A percentile compares a stretch with the other conserved stretches of the same genome.
Evolutionary conservation across 2,113 vertebrate species (phyloP).

Genomic region (Nyctereutes procyonoides): DNA sequence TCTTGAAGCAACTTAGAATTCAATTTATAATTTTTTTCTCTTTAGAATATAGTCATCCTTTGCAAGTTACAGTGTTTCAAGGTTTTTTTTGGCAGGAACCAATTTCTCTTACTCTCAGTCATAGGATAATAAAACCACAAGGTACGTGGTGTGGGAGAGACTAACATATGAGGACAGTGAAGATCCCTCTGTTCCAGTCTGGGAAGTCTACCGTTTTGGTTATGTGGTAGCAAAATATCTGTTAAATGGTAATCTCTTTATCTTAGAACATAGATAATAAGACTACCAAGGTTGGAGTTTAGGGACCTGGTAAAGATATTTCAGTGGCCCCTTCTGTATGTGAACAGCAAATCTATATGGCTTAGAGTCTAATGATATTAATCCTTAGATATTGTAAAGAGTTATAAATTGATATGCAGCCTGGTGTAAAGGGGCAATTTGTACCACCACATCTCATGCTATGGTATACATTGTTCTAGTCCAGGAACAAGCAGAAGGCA

Average conservation of each 20-base stretch:
- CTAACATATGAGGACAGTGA: background rate
- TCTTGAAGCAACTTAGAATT: background rate
- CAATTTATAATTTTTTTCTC: background rate
- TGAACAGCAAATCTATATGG: background rate
- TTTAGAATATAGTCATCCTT: background rate
- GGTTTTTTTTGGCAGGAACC: background rate
- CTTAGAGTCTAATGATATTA: background rate
- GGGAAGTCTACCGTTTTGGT: background rate
- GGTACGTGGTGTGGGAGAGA: background rate
- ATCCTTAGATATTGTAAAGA: background rate
- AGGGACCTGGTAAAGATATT: background rate
- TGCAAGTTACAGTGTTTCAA: background rate
- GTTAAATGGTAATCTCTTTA: background rate
- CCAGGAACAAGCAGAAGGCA: background rate
- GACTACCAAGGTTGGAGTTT: background rate
- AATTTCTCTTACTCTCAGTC: background rate
- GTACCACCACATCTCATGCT: no score
- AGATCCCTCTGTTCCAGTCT: background rate
- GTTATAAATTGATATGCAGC: background rate
- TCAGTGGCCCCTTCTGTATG: background rate
- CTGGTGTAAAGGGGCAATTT: background rate
- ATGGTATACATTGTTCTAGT: background rate
- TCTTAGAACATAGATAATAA: background rate
- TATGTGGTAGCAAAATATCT: background rate
- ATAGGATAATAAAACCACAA: background rate